A percentile compares a stretch with the other conserved stretches of the same genome.
Conservation (phyloP, 2,888 invertebrate genomes). For the Copidosoma aretas region DNA sequence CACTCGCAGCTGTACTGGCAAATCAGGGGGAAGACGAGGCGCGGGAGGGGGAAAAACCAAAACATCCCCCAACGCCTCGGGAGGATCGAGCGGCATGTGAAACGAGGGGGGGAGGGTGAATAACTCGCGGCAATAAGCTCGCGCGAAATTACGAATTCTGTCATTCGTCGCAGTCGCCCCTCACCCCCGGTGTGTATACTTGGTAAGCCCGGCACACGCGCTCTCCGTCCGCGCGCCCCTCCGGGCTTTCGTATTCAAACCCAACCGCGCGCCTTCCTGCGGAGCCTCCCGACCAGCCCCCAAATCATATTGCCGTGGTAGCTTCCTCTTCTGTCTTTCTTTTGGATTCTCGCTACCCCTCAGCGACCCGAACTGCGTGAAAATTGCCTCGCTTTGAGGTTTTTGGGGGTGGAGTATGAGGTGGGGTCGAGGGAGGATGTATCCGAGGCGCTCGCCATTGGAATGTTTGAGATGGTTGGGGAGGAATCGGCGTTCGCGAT, state of each 20-base stretch:
- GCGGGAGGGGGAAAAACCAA: too few relatives aligned
- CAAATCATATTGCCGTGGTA: conserved; percentile 33
- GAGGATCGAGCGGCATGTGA: conserved; percentile 53
- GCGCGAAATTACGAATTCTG: conserved; percentile 58
- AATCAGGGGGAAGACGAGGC: too few relatives aligned
- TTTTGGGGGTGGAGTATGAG: conserved; percentile 20
- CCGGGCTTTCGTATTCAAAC: conserved; percentile 35
- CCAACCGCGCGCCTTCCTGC: conserved; percentile 19
- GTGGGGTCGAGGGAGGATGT: too few relatives aligned
- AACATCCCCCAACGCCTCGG: too few relatives aligned
- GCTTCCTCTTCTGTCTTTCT: too few relatives aligned
- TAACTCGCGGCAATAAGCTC: conserved; percentile 58
- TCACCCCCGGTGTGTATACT: background rate
- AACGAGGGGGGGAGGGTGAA: conserved; percentile 54
- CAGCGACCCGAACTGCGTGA: background rate
- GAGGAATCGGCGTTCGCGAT: too few relatives aligned
- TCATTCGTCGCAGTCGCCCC: conserved; percentile 41
- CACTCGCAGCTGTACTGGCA: too few relatives aligned
- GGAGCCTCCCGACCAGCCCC: conserved; percentile 3
- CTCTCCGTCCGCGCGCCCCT: conserved; percentile 28
- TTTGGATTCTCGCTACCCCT: too few relatives aligned
- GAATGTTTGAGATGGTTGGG: too few relatives aligned
- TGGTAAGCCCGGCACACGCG: conserved; percentile 16
- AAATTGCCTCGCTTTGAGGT: conserved; percentile 35
- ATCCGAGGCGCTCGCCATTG: too few relatives aligned